phyloP scores from a whole-genome alignment of 2,113 vertebrate genomes.

The Megaptera novaeangliae region DNA sequence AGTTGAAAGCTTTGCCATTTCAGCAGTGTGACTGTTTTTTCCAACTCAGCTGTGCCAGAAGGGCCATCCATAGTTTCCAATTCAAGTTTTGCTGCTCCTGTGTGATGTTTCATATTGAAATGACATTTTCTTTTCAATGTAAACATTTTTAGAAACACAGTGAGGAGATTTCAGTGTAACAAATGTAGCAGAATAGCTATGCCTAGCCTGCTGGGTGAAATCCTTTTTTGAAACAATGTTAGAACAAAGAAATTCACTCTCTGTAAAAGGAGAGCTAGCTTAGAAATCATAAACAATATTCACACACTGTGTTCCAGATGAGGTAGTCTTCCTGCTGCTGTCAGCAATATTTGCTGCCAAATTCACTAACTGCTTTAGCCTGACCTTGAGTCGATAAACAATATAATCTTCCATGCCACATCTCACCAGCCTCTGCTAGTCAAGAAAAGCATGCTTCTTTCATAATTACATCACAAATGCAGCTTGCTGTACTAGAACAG shows the following conservation, averaged over 20 bases:
- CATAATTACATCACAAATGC: slow-evolving; percentile 24
- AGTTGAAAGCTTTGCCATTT: neutral
- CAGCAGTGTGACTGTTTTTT: neutral
- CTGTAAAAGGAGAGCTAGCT: neutral
- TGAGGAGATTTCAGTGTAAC: slow-evolving; percentile 4
- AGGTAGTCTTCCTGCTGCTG: neutral
- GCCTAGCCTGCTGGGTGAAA: neutral
- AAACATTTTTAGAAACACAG: slow-evolving; percentile 31
- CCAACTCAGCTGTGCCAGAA: neutral
- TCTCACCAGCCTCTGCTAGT: slow-evolving; percentile 19
- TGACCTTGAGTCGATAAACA: slow-evolving; percentile 41
- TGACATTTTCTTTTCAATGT: slow-evolving; percentile 10
- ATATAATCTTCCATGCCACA: slow-evolving; percentile 4
- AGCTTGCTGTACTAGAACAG: slow-evolving; percentile 38
- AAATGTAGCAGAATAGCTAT: slow-evolving; percentile 14
- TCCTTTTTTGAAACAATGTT: neutral
- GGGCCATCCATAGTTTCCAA: neutral
- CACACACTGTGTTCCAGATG: slow-evolving; percentile 15
- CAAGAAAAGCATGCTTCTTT: slow-evolving; percentile 36
- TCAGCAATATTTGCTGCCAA: slow-evolving; percentile 52
- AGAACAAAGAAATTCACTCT: neutral
- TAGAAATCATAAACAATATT: slow-evolving; percentile 9
- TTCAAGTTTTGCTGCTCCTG: neutral
- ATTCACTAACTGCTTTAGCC: slow-evolving; percentile 35
- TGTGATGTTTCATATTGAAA: neutral